phyloP scores from a whole-genome alignment of 2,113 vertebrate species.

The Acinonyx jubatus region DNA sequence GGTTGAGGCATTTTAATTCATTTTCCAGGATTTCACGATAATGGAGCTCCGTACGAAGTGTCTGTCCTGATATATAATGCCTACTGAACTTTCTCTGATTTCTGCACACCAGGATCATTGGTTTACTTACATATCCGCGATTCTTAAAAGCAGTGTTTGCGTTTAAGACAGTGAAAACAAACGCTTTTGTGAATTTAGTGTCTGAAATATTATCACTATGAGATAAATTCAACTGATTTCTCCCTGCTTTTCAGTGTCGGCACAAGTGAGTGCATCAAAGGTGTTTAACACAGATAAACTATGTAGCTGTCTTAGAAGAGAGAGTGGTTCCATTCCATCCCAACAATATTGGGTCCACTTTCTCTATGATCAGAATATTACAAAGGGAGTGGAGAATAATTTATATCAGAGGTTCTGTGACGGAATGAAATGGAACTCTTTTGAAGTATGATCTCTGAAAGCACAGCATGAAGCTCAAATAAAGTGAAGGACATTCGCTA shows the following conservation, averaged over 20 bases:
- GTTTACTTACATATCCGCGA: conserved; percentile 66
- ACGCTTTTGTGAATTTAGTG: conserved; percentile 72
- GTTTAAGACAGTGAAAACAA: conserved; percentile 69
- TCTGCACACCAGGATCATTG: conserved; percentile 75
- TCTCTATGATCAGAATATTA: conserved; percentile 87
- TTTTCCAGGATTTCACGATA: conserved; percentile 74
- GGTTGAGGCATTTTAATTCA: conserved; percentile 58
- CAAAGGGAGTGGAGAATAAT: conserved; percentile 89
- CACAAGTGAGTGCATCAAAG: conserved; percentile 81
- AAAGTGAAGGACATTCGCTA: conserved; percentile 96
- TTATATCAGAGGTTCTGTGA: conserved; percentile 90
- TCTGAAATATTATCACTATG: conserved; percentile 67
- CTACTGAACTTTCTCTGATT: conserved; percentile 57
- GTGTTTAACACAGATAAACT: conserved; percentile 82
- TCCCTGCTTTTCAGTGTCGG: conserved; percentile 65
- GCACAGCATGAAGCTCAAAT: conserved; percentile 93
- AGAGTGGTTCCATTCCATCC: conserved; percentile 79
- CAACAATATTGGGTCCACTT: conserved; percentile 81
- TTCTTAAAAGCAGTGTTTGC: conserved; percentile 74
- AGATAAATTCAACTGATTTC: conserved; percentile 78
- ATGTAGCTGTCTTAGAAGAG: conserved; percentile 80
- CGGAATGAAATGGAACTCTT: conserved; percentile 90
- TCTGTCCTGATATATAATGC: conserved; percentile 59
- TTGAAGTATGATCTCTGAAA: conserved; percentile 94
- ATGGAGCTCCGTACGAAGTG: conserved; percentile 58